phyloP scores from a whole-genome alignment of 2,113 vertebrate genomes.

The Cathartes aura region DNA sequence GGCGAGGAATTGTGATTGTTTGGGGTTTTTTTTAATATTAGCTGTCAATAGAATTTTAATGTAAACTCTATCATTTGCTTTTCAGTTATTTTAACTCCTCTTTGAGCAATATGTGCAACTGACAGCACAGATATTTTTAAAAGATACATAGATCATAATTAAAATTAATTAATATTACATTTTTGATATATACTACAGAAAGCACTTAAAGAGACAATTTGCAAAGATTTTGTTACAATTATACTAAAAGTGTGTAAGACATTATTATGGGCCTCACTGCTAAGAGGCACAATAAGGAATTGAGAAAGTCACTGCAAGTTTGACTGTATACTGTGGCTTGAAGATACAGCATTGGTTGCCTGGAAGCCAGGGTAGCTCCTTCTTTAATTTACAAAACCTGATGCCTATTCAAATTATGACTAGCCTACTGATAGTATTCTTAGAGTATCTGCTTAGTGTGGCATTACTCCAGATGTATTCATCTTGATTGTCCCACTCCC shows the following conservation, averaged over 20 bases:
- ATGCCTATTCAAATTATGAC: not conserved
- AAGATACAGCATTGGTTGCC: not conserved
- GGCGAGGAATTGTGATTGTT: not conserved
- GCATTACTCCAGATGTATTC: not conserved
- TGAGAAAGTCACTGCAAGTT: not conserved
- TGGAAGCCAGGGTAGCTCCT: not conserved
- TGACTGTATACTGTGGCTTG: not conserved
- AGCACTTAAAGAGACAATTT: not conserved
- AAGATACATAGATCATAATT: not conserved
- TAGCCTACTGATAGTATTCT: not conserved
- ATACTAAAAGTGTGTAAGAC: not conserved
- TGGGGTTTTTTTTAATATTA: not conserved
- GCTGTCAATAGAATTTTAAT: not conserved
- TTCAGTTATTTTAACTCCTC: not conserved
- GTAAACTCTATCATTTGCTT: not conserved
- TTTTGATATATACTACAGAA: not conserved
- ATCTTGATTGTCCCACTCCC: not conserved
- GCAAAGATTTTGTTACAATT: not conserved
- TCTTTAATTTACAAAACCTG: not conserved
- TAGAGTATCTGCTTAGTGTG: not conserved
- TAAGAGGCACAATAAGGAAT: not conserved
- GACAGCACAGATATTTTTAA: not conserved
- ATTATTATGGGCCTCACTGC: fast-evolving
- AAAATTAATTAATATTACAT: not conserved
- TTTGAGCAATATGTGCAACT: not conserved